Conservation (phyloP, 2,888 invertebrate genomes). For the Periphyllus acericola region DNA sequence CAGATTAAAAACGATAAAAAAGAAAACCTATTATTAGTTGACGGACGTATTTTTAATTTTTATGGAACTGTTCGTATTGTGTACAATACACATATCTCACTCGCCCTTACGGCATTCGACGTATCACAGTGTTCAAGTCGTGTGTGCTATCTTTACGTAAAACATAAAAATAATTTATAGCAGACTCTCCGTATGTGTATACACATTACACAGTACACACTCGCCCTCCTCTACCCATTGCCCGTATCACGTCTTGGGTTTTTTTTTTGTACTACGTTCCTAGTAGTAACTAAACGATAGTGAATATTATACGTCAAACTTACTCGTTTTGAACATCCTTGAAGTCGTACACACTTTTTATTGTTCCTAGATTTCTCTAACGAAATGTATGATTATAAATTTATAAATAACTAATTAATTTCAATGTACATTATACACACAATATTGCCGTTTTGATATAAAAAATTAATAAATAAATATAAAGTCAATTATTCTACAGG, state of each 20-base stretch:
- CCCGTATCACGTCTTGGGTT: neutral
- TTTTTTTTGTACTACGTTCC: neutral
- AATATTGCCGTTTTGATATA: no score
- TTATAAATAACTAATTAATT: neutral
- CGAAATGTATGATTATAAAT: neutral
- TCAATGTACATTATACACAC: neutral
- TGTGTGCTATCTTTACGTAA: neutral
- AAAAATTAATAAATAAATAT: no score
- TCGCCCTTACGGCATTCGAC: neutral
- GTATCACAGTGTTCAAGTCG: neutral
- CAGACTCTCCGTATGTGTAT: neutral
- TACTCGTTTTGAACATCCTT: neutral
- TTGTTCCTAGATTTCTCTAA: neutral
- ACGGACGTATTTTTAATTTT: no score
- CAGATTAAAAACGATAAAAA: no score
- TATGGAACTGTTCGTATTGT: neutral
- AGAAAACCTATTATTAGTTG: no score
- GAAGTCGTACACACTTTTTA: neutral
- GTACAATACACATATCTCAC: neutral
- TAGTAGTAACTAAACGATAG: neutral
- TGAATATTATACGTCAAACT: neutral
- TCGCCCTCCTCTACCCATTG: neutral
- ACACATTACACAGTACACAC: no score
- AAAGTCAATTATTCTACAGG: neutral
- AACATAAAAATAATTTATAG: neutral